Conservation (phyloP, 1,140 invertebrate genomes). For the Ctenoplectra terminalis region DNA sequence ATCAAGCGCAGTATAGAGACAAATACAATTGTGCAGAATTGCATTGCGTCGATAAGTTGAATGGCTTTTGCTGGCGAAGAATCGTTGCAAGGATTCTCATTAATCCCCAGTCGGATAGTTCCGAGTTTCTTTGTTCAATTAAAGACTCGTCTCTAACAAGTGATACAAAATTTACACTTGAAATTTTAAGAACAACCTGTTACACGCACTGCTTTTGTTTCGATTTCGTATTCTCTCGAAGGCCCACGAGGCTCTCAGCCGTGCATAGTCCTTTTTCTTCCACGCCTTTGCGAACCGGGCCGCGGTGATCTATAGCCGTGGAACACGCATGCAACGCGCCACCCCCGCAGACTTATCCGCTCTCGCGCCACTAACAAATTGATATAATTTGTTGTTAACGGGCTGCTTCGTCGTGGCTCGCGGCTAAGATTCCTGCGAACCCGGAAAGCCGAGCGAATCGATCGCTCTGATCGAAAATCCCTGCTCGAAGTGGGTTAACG, state of each 20-base stretch:
- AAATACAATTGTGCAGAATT: no score
- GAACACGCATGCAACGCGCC: conserved; percentile 75
- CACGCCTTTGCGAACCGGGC: conserved; percentile 61
- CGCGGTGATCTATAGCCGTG: conserved; percentile 73
- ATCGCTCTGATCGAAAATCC: background rate
- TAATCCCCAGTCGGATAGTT: no score
- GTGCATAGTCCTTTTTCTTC: conserved; percentile 55
- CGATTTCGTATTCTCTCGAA: conserved; percentile 42
- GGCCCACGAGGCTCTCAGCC: conserved; percentile 8
- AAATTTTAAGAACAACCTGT: background rate
- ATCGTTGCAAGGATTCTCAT: no score
- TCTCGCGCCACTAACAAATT: conserved; percentile 75
- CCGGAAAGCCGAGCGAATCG: conserved; percentile 52
- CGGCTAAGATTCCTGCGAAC: conserved; percentile 73
- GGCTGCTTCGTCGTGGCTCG: conserved; percentile 31
- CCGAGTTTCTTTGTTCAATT: no score
- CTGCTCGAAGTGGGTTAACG: background rate
- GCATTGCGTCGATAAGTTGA: no score
- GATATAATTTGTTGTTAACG: conserved; percentile 75
- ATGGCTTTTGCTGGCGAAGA: no score
- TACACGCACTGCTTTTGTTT: conserved; percentile 45
- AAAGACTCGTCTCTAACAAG: no score
- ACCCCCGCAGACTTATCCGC: conserved; percentile 71
- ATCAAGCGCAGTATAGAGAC: no score
- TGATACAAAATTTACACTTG: no score